Conservation (phyloP, 30 jellyfish, hydroid and myxozoan genomes). For the Cassiopea xamachana region DNA sequence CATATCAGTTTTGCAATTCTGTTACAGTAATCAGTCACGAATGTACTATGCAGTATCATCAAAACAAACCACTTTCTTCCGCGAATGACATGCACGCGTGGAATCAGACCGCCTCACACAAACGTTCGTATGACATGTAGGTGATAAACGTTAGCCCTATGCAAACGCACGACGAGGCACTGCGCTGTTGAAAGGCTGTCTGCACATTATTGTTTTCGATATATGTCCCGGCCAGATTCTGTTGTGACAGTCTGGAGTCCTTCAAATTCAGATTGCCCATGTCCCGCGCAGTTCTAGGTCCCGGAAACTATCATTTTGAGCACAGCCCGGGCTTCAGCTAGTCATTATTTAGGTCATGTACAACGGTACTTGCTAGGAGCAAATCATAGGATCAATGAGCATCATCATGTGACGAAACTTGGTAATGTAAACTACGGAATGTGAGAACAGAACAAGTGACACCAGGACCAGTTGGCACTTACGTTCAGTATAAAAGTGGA, state of each 20-base stretch:
- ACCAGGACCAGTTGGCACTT: not conserved
- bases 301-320: slow-evolving; percentile 14
- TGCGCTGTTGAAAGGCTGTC: not conserved
- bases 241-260: slow-evolving; percentile 34
- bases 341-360: slow-evolving; percentile 42
- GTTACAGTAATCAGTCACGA: not conserved
- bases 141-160: slow-evolving; percentile 13
- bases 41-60: not conserved
- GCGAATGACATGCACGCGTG: not conserved
- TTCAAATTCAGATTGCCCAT: slow-evolving; percentile 54
- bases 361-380: not conserved
- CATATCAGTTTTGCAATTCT: not conserved
- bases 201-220: slow-evolving; percentile 32
- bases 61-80: not conserved
- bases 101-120: not conserved
- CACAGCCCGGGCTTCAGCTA: slow-evolving; percentile 21
- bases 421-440: not conserved
- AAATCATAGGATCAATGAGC: slow-evolving; percentile 9
- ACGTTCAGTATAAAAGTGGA: too few species aligned
- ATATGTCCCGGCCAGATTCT: slow-evolving; percentile 1
- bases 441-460: not conserved
- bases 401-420: slow-evolving; percentile 30
- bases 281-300: slow-evolving; percentile 64
- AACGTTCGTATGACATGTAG: not conserved
- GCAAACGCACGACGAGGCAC: not conserved